These are phyloP conservation scores for Anodontia alba DNA, from an alignment of 2,888 invertebrate genomes.

Conservation along the genomic window DNA sequence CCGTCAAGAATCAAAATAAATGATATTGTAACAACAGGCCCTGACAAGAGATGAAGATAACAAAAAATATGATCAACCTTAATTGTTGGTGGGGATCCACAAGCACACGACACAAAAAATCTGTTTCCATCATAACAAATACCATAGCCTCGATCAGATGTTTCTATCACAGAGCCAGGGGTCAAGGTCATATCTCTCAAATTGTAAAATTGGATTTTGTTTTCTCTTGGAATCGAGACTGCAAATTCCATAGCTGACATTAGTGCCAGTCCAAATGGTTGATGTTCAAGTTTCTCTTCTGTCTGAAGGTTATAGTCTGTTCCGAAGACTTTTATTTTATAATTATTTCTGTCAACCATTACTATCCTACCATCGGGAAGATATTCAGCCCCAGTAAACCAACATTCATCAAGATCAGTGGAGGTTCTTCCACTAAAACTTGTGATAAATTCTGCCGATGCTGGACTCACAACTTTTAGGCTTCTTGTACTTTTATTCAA, in stretches of 20 bases:
- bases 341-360: slow-evolving; percentile 63
- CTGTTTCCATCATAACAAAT: slow-evolving; percentile 51
- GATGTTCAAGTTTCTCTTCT: slow-evolving; percentile 49
- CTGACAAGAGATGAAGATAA: no score
- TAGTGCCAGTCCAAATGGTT: slow-evolving; percentile 60
- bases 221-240: slow-evolving; percentile 58
- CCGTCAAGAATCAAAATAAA: no score
- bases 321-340: slow-evolving; percentile 61
- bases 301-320: slow-evolving; percentile 35
- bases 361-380: slow-evolving; percentile 50
- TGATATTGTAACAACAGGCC: no score
- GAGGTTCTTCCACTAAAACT: slow-evolving; percentile 41
- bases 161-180: slow-evolving; percentile 37
- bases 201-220: slow-evolving; percentile 54
- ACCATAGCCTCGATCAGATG: slow-evolving; percentile 61
- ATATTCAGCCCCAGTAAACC: slow-evolving; percentile 65
- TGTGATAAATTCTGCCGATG: slow-evolving; percentile 21
- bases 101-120: slow-evolving; percentile 59
- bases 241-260: slow-evolving; percentile 51
- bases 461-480: neutral
- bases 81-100: slow-evolving; percentile 56
- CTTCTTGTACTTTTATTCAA: neutral
- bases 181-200: slow-evolving; percentile 39
- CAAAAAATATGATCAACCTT: no score
- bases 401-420: slow-evolving; percentile 58